phyloP scores from a whole-genome alignment of 2,113 vertebrate species.

The Progne subis region DNA sequence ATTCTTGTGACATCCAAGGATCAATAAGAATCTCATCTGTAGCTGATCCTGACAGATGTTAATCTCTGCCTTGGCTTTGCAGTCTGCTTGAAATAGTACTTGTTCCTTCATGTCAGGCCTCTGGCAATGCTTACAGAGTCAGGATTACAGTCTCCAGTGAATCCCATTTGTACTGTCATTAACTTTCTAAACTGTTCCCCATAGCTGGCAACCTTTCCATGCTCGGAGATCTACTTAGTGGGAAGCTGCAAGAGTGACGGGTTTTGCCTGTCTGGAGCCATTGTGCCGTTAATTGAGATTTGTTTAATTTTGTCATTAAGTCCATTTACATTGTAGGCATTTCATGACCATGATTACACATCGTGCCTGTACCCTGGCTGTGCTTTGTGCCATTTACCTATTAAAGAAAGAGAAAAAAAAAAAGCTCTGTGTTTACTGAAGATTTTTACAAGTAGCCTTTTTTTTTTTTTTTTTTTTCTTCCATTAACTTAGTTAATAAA shows the following conservation, averaged over 20 bases:
- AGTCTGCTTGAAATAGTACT: background rate
- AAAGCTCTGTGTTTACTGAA: background rate
- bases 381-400: background rate
- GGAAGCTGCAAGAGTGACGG: background rate
- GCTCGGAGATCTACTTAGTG: background rate
- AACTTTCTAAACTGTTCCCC: conserved; percentile 21
- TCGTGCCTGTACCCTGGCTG: background rate
- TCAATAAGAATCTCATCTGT: background rate
- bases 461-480: background rate
- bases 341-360: background rate
- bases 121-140: conserved; percentile 25
- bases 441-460: background rate
- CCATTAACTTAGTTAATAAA: background rate
- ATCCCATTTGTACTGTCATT: conserved; percentile 27
- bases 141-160: conserved; percentile 20
- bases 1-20: background rate
- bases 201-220: background rate
- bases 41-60: conserved; percentile 6
- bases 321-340: background rate
- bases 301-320: conserved; percentile 26
- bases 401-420: background rate
- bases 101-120: conserved; percentile 42
- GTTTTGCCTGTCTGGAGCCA: background rate
- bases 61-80: conserved; percentile 41
- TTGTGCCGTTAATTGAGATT: background rate